phyloP scores from a whole-genome alignment of 2,797 vertebrate species.

The Enteromius argenteus region DNA sequence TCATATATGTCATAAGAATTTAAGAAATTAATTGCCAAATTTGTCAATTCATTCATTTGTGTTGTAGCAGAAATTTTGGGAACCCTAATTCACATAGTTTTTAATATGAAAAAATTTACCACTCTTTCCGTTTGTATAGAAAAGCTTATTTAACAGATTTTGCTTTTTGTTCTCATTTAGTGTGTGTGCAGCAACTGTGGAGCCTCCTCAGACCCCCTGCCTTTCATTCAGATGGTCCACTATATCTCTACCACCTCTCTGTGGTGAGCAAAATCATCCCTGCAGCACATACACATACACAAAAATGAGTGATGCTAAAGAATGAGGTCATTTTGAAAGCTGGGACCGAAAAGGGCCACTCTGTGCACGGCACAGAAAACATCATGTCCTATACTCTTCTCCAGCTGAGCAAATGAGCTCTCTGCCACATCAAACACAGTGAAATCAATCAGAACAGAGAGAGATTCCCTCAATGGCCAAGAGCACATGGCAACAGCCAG shows the following conservation, averaged over 20 bases:
- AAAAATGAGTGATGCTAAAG: slow-evolving; percentile 16
- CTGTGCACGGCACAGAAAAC: slow-evolving; percentile 17
- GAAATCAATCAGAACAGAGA: slow-evolving; percentile 38
- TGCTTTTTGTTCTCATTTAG: slow-evolving; percentile 71
- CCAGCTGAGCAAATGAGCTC: slow-evolving; percentile 39
- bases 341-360: neutral
- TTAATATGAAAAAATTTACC: neutral
- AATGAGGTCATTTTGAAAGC: slow-evolving; percentile 26
- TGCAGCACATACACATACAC: slow-evolving; percentile 15
- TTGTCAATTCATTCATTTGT: neutral
- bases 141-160: neutral
- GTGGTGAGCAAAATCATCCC: slow-evolving; percentile 81
- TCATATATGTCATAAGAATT: neutral
- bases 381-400: slow-evolving; percentile 16
- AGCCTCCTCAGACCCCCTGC: slow-evolving; percentile 92
- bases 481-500: slow-evolving; percentile 25
- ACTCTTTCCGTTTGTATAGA: neutral
- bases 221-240: slow-evolving; percentile 98
- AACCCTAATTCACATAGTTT: neutral
- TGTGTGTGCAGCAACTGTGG: slow-evolving; percentile 96
- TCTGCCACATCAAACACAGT: slow-evolving; percentile 26
- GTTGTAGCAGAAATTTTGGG: neutral
- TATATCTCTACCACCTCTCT: slow-evolving; percentile 97
- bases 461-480: slow-evolving; percentile 32
- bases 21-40: neutral